Conservation (phyloP, 2,888 invertebrate genomes). For the Monopis laevigella region DNA sequence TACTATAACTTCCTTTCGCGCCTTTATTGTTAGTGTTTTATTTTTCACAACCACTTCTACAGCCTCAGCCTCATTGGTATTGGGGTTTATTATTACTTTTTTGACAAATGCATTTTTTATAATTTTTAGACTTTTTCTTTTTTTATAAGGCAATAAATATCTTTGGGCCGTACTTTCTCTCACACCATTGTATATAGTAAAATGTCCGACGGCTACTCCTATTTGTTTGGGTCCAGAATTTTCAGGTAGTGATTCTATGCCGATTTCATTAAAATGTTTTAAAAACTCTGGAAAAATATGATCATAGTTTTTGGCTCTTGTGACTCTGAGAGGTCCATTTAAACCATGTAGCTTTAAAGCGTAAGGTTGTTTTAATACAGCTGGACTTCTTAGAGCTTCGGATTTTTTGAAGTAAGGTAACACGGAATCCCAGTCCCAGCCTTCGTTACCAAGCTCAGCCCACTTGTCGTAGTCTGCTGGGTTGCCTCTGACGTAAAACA, state of each 20-base stretch:
- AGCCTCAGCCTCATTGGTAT: conserved; percentile 6
- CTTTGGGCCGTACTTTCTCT: neutral
- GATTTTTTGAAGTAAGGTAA: conserved; percentile 24
- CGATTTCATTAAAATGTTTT: neutral
- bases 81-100: conserved; percentile 8
- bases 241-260: neutral
- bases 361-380: conserved; percentile 19
- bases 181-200: neutral
- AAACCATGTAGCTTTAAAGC: neutral
- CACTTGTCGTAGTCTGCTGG: conserved; percentile 23
- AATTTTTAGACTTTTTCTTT: conserved; percentile 9
- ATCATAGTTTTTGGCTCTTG: neutral
- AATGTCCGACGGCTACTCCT: neutral
- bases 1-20: conserved; percentile 10
- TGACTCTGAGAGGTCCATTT: neutral
- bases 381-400: conserved; percentile 22
- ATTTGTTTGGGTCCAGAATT: neutral
- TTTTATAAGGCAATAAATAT: neutral
- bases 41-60: conserved; percentile 3
- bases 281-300: neutral
- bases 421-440: conserved; percentile 23
- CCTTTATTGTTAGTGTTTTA: conserved; percentile 7
- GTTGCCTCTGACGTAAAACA: conserved; percentile 24
- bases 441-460: conserved; percentile 22
- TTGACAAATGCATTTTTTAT: conserved; percentile 11